A percentile compares a stretch with the other conserved stretches of the same genome.
These are phyloP conservation scores for Microcebus lehilahytsara DNA, from an alignment of 2,113 vertebrate species.

Conservation along the genomic window DNA sequence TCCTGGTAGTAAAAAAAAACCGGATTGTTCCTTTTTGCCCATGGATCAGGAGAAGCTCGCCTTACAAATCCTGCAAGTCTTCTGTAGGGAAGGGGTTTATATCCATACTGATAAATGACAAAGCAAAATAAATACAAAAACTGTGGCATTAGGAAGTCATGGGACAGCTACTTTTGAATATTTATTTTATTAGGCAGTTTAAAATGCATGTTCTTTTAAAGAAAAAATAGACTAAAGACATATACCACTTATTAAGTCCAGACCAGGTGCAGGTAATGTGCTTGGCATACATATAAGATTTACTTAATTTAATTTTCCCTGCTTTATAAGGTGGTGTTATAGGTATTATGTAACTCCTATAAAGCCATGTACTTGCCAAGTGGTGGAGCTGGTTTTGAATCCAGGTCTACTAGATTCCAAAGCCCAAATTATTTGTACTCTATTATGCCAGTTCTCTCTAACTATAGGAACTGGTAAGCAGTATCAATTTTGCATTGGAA, in stretches of 20 bases:
- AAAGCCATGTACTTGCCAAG: background rate
- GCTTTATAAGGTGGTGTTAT: background rate
- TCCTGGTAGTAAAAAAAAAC: constrained; percentile 11
- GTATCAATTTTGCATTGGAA: constrained; percentile 37
- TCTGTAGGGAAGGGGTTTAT: background rate
- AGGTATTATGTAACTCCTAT: background rate
- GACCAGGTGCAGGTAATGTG: background rate
- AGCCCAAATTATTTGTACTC: background rate
- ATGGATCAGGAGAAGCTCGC: background rate
- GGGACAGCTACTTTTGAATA: background rate
- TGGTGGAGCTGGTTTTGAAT: background rate
- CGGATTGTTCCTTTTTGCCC: constrained; percentile 15
- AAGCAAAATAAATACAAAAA: constrained; percentile 37
- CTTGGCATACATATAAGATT: background rate
- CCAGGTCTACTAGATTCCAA: background rate
- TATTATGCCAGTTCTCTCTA: background rate
- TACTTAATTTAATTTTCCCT: constrained; percentile 36
- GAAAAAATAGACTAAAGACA: constrained; percentile 21
- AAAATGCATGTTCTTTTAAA: background rate
- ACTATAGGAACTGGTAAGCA: background rate
- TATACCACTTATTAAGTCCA: background rate
- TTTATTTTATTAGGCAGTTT: constrained; percentile 16
- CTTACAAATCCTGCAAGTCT: background rate
- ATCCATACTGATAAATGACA: background rate
- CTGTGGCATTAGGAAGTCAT: background rate